These are phyloP conservation scores for Muscina levida DNA, from an alignment of 2,888 invertebrate genomes.

Conservation along the genomic window DNA sequence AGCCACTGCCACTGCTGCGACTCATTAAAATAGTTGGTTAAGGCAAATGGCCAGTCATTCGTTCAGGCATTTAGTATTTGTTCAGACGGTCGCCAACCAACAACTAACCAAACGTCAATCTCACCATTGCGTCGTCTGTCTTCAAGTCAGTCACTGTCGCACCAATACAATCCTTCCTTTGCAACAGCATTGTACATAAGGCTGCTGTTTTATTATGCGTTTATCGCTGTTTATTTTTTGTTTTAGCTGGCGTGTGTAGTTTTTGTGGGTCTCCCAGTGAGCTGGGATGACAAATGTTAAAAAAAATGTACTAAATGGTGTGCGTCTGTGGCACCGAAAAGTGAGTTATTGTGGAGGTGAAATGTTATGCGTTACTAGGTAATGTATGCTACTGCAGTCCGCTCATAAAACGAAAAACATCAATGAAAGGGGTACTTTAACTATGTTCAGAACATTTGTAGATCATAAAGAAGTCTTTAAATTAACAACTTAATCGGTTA, in stretches of 20 bases:
- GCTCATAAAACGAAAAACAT: too few species aligned
- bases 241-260: neutral
- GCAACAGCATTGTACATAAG: neutral
- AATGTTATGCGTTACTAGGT: too few species aligned
- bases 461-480: too few species aligned
- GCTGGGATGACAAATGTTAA: neutral
- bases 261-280: neutral
- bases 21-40: conserved; percentile 56
- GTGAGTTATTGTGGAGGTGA: too few species aligned
- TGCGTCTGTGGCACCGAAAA: too few species aligned
- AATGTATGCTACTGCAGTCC: too few species aligned
- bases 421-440: too few species aligned
- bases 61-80: conserved; percentile 22
- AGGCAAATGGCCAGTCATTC: conserved; percentile 43
- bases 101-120: conserved; percentile 5
- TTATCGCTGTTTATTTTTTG: conserved; percentile 2
- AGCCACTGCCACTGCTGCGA: conserved; percentile 8
- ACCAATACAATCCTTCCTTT: neutral
- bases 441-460: too few species aligned
- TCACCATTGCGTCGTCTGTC: neutral
- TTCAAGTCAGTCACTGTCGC: neutral
- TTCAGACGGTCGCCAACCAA: conserved; percentile 22
- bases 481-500: too few species aligned
- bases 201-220: conserved; percentile 25
- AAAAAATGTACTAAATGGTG: too few species aligned